phyloP scores from a whole-genome alignment of 2,113 vertebrate genomes.

The Indicator indicator region DNA sequence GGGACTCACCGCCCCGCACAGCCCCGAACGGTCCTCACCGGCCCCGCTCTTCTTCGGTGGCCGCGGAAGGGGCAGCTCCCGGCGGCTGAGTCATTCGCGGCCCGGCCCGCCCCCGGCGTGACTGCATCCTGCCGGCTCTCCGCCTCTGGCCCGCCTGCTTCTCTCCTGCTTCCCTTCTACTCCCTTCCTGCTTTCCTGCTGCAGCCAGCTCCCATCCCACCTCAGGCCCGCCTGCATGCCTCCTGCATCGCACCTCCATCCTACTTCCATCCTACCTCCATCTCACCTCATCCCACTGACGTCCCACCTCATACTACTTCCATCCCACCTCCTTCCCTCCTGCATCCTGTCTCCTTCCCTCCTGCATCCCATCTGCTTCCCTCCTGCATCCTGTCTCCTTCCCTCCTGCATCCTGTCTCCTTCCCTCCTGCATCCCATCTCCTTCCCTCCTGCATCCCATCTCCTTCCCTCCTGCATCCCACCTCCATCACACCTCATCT shows the following conservation, averaged over 20 bases:
- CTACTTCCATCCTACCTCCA: neutral
- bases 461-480: too few relatives aligned
- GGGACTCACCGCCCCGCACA: neutral
- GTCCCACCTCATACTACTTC: too few relatives aligned
- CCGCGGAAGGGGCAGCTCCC: neutral
- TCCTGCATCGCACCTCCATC: neutral
- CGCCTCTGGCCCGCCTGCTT: fast-evolving
- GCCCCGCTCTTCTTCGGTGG: neutral
- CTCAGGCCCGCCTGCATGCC: too few relatives aligned
- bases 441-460: too few relatives aligned
- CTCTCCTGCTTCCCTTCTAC: too few relatives aligned
- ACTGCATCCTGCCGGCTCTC: neutral
- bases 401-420: too few relatives aligned
- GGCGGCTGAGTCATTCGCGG: neutral
- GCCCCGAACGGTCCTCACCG: neutral
- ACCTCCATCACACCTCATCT: too few relatives aligned
- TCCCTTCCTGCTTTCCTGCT: neutral
- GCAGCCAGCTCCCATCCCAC: neutral
- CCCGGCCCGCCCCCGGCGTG: neutral
- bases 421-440: too few relatives aligned
- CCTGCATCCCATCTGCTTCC: too few relatives aligned
- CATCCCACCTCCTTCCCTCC: too few relatives aligned
- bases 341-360: too few relatives aligned
- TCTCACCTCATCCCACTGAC: neutral
- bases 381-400: too few relatives aligned